phyloP scores from a whole-genome alignment of 2,888 invertebrate species.

The Malachius bipustulatus region DNA sequence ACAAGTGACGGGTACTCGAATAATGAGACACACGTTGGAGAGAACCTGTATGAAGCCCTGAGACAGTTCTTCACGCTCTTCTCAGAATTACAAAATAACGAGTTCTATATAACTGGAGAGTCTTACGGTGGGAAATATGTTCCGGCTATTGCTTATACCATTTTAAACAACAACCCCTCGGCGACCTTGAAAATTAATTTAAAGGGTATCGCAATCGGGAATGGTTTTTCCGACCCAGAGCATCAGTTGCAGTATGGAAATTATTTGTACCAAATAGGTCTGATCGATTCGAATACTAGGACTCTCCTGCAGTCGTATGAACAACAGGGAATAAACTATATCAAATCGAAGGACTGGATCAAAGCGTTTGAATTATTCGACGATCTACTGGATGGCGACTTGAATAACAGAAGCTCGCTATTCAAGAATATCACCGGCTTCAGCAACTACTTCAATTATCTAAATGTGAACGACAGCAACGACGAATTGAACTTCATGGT shows the following conservation, averaged over 20 bases:
- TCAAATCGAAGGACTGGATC: slow-evolving; percentile 49
- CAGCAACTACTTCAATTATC: slow-evolving; percentile 15
- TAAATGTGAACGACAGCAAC: slow-evolving; percentile 13
- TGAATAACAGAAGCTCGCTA: slow-evolving; percentile 39
- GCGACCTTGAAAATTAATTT: slow-evolving; percentile 41
- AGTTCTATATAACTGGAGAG: slow-evolving; percentile 82
- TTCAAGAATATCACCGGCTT: slow-evolving; percentile 47
- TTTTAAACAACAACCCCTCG: slow-evolving; percentile 45
- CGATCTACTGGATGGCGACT: slow-evolving; percentile 37
- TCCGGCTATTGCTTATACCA: slow-evolving; percentile 60
- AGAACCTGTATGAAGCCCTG: slow-evolving; percentile 63
- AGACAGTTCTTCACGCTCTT: slow-evolving; percentile 77
- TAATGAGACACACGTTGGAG: slow-evolving; percentile 69
- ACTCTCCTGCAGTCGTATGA: slow-evolving; percentile 36
- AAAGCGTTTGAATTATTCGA: slow-evolving; percentile 29
- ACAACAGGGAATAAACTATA: slow-evolving; percentile 44
- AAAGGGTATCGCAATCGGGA: slow-evolving; percentile 58
- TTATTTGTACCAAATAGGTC: slow-evolving; percentile 62
- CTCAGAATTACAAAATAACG: slow-evolving; percentile 57
- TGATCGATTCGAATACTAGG: slow-evolving; percentile 50
- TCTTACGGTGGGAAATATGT: slow-evolving; percentile 70
- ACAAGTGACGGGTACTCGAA: slow-evolving; percentile 69
- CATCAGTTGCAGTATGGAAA: slow-evolving; percentile 62
- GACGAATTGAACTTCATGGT: slow-evolving; percentile 37
- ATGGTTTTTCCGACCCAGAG: slow-evolving; percentile 60